A percentile compares a stretch with the other conserved stretches of the same genome.
These are phyloP conservation scores for Amazona guildingii DNA, from an alignment of 2,113 vertebrate genomes.

Conservation along the genomic window DNA sequence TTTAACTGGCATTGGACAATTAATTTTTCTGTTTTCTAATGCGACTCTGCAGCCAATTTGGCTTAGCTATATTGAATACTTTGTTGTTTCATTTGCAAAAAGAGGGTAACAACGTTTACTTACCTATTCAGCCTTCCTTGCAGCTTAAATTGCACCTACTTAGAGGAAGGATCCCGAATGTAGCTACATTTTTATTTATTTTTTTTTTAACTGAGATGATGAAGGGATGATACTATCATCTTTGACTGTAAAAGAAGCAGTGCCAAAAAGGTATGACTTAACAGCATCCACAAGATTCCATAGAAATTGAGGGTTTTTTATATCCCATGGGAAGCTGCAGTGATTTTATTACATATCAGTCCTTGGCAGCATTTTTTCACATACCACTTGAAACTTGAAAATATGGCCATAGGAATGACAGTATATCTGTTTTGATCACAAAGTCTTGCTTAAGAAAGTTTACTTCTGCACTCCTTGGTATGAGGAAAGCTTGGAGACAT, in stretches of 20 bases:
- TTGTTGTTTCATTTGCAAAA: not conserved
- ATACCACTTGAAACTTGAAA: not conserved
- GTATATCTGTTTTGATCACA: not conserved
- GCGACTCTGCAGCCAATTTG: not conserved
- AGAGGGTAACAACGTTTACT: not conserved
- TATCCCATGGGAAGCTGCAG: not conserved
- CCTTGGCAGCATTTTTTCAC: not conserved
- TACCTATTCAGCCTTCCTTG: not conserved
- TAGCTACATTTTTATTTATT: not conserved
- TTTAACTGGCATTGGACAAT: not conserved
- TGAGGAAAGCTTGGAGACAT: not conserved
- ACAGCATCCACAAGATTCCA: not conserved
- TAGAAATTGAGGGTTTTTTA: accelerated
- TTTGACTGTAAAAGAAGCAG: not conserved
- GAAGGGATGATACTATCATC: not conserved
- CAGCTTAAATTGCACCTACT: not conserved
- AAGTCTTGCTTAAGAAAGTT: not conserved
- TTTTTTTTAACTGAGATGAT: not conserved
- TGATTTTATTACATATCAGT: not conserved
- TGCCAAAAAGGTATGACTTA: not conserved
- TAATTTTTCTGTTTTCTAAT: not conserved
- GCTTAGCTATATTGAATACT: not conserved
- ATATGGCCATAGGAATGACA: not conserved
- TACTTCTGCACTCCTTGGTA: not conserved
- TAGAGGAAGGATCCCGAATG: not conserved